These are phyloP conservation scores for Agrotis exclamationis DNA, from an alignment of 2,888 invertebrate species.

Conservation along the genomic window DNA sequence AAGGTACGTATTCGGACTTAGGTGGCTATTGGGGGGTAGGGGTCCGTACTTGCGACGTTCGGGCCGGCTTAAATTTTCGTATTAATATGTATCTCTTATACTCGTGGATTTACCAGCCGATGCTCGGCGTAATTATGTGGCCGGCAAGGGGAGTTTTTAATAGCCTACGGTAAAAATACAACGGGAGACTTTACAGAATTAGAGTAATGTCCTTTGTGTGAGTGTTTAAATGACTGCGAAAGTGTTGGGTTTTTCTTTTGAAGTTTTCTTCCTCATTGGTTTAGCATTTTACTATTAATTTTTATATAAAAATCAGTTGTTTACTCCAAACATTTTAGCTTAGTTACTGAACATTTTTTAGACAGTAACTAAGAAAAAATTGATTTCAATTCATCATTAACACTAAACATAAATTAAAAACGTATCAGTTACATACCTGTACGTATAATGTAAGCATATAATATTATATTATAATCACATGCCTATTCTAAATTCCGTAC, in stretches of 20 bases:
- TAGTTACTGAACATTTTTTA: background rate
- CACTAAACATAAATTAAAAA: background rate
- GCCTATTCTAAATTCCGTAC: slow-evolving; percentile 20
- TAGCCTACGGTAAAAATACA: slow-evolving; percentile 66
- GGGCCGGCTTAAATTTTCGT: slow-evolving; percentile 88
- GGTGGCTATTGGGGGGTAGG: slow-evolving; percentile 80
- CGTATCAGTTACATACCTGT: no score
- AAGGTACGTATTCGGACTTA: slow-evolving; percentile 83
- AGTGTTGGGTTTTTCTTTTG: slow-evolving; percentile 20
- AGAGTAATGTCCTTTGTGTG: slow-evolving; percentile 32
- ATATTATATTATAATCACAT: background rate
- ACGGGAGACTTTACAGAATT: slow-evolving; percentile 24
- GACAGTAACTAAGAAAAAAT: background rate
- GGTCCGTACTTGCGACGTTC: slow-evolving; percentile 84
- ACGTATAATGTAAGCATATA: background rate
- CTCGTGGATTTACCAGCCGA: slow-evolving; percentile 84
- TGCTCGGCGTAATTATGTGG: slow-evolving; percentile 81
- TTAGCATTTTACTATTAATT: background rate
- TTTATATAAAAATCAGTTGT: background rate
- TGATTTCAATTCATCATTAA: background rate
- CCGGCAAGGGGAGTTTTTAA: slow-evolving; percentile 71
- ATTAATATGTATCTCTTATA: slow-evolving; percentile 89
- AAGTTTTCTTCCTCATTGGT: slow-evolving; percentile 6
- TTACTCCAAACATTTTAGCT: background rate
- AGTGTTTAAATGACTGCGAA: slow-evolving; percentile 21